These are phyloP conservation scores for Dryomyza anilis DNA, from an alignment of 2,888 invertebrate species.

Conservation along the genomic window DNA sequence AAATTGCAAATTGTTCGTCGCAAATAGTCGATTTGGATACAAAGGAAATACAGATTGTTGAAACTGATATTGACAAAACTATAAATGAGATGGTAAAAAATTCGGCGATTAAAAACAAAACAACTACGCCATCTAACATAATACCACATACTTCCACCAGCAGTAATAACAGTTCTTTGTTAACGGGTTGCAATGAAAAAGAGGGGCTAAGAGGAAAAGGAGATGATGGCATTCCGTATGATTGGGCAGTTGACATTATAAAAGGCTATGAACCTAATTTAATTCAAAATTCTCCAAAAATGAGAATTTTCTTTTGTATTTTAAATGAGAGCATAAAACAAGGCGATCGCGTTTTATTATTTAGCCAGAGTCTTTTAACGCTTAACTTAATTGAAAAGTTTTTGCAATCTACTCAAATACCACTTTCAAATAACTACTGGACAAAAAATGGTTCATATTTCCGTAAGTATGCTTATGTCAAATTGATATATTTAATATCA, in stretches of 20 bases:
- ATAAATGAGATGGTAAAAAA: constrained; percentile 13
- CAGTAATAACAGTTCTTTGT: background rate
- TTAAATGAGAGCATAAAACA: constrained; percentile 84
- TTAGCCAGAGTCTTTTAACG: constrained; percentile 95
- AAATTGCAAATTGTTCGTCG: constrained; percentile 51
- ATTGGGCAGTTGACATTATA: constrained; percentile 84
- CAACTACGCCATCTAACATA: constrained; percentile 28
- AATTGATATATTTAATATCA: background rate
- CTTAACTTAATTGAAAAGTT: constrained; percentile 94
- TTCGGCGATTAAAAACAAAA: constrained; percentile 25
- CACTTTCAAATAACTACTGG: constrained; percentile 78
- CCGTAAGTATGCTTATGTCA: constrained; percentile 68
- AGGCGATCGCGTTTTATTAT: constrained; percentile 90
- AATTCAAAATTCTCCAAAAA: constrained; percentile 92
- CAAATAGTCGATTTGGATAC: constrained; percentile 60
- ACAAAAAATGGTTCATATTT: constrained; percentile 86
- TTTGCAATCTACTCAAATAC: constrained; percentile 74
- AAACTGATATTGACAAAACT: constrained; percentile 48
- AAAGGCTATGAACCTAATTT: constrained; percentile 87
- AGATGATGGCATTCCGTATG: constrained; percentile 83
- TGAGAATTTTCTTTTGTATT: constrained; percentile 91
- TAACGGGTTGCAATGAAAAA: constrained; percentile 58
- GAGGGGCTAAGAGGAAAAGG: constrained; percentile 64
- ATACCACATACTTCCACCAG: constrained; percentile 29
- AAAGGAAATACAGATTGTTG: constrained; percentile 60